phyloP scores from a whole-genome alignment of 2,888 invertebrate genomes.

The Stenchaetothrips biformis region DNA sequence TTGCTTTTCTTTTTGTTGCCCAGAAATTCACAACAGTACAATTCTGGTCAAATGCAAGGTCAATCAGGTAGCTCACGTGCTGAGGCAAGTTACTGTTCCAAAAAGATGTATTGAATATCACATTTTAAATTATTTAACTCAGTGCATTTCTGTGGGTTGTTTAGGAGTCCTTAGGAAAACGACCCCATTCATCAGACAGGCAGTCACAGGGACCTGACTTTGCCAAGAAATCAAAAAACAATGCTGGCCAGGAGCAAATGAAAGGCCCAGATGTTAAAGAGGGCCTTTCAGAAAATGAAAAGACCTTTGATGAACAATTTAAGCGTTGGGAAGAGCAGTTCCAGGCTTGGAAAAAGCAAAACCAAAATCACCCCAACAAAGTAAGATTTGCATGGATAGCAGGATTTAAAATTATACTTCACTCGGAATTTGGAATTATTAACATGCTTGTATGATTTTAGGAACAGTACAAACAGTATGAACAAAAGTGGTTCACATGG shows the following conservation, averaged over 20 bases:
- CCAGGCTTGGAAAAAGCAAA: slow-evolving; percentile 84
- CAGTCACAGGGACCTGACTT: slow-evolving; percentile 20
- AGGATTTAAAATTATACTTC: slow-evolving; percentile 10
- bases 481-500: slow-evolving; percentile 82
- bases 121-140: neutral
- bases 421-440: neutral
- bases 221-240: slow-evolving; percentile 6
- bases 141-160: neutral
- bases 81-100: no score
- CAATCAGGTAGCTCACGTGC: no score
- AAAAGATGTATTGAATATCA: neutral
- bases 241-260: slow-evolving; percentile 2
- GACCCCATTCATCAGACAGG: neutral
- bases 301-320: slow-evolving; percentile 82
- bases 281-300: slow-evolving; percentile 62
- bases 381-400: neutral
- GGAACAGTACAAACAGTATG: slow-evolving; percentile 73
- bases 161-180: slow-evolving; percentile 26
- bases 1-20: no score
- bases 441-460: slow-evolving; percentile 39
- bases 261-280: slow-evolving; percentile 32
- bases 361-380: slow-evolving; percentile 86
- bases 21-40: no score
- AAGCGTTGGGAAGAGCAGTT: slow-evolving; percentile 89
- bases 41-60: no score